Conservation (phyloP, 2,888 invertebrate species). For the Hipparchia sbordonii region DNA sequence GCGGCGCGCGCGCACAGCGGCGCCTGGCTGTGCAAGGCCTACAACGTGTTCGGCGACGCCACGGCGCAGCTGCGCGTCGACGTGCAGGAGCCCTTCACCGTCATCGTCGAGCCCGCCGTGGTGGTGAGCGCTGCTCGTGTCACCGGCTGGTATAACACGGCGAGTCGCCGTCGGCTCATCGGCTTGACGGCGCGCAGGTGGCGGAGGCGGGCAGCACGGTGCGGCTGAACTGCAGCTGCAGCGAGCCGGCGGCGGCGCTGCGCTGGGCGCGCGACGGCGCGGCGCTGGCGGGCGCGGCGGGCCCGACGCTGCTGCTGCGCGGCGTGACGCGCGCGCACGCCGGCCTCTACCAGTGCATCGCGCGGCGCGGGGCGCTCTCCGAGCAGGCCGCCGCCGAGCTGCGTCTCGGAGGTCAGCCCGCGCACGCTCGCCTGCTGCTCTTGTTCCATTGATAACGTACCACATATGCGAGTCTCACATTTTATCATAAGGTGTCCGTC, state of each 20-base stretch:
- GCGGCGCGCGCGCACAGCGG: conserved; percentile 85
- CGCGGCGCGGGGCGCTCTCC: conserved; percentile 85
- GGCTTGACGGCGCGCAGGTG: conserved; percentile 62
- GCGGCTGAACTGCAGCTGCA: conserved; percentile 86
- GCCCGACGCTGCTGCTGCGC: conserved; percentile 54
- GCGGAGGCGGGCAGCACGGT: conserved; percentile 87
- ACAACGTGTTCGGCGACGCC: conserved; percentile 86
- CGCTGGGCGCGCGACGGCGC: conserved; percentile 88
- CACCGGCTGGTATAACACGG: too few relatives aligned
- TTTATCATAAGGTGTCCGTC: too few relatives aligned
- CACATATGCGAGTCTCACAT: too few relatives aligned
- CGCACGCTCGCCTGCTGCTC: background rate
- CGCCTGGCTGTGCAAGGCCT: conserved; percentile 87
- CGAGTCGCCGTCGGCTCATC: too few relatives aligned
- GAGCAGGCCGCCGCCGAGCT: conserved; percentile 90
- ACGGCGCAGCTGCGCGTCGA: conserved; percentile 84
- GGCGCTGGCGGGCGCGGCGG: conserved; percentile 62
- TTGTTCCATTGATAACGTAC: background rate
- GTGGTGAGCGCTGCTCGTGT: conserved; percentile 67
- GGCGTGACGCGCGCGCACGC: conserved; percentile 87
- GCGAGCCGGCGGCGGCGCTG: conserved; percentile 68
- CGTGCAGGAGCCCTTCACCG: conserved; percentile 84
- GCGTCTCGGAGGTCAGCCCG: conserved; percentile 86
- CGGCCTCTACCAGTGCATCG: conserved; percentile 94
- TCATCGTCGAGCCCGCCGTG: conserved; percentile 81